Conservation (phyloP, 2,113 vertebrate species). For the Ailurus styani region DNA sequence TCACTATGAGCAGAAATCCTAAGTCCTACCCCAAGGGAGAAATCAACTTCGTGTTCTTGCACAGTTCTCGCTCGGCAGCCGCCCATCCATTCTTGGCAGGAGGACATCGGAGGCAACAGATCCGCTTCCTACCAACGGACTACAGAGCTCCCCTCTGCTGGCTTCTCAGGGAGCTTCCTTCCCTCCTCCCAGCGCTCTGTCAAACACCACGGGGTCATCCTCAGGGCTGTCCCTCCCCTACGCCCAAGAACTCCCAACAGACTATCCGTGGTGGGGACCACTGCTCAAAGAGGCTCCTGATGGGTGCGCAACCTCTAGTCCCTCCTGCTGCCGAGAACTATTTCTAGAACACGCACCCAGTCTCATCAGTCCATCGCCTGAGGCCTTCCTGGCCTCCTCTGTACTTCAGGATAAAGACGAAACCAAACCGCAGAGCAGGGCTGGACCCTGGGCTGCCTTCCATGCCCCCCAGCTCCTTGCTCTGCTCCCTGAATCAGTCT, state of each 20-base stretch:
- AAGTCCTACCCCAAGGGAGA: not conserved
- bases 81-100: not conserved
- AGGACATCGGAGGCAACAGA: not conserved
- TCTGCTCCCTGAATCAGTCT: not conserved
- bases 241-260: not conserved
- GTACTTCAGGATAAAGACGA: not conserved
- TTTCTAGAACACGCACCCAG: not conserved
- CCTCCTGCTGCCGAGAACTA: no score
- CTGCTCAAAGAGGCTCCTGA: not conserved
- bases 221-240: no score
- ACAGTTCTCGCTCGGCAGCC: not conserved
- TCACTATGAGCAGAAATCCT: not conserved
- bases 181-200: not conserved
- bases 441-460: not conserved
- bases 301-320: not conserved
- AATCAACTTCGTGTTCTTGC: not conserved
- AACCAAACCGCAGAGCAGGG: not conserved
- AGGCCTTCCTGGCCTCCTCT: not conserved
- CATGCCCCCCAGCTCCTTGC: not conserved
- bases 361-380: not conserved
- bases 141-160: not conserved
- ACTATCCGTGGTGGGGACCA: rapidly evolving
- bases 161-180: not conserved
- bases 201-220: not conserved
- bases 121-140: not conserved